phyloP scores from a whole-genome alignment of 2,113 vertebrate species.

The Corvus moneduloides region DNA sequence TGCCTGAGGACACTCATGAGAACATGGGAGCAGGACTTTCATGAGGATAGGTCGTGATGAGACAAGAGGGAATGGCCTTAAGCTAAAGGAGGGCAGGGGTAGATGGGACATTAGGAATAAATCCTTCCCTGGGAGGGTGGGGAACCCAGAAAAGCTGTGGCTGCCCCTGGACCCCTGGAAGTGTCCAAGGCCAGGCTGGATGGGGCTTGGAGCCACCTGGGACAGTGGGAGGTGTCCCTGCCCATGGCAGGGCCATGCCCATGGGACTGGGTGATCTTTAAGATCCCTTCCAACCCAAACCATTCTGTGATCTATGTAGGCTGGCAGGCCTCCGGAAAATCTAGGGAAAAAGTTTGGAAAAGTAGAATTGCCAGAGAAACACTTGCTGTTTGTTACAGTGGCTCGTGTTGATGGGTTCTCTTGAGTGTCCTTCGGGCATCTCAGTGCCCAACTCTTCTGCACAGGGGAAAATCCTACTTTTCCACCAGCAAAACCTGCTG shows the following conservation, averaged over 20 bases:
- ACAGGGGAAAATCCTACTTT: neutral
- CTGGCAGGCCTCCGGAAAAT: neutral
- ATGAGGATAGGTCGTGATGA: neutral
- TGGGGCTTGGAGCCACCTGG: neutral
- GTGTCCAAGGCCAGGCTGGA: neutral
- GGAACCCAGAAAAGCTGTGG: neutral
- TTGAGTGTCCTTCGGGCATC: neutral
- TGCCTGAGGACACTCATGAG: too few species aligned
- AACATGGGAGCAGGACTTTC: neutral
- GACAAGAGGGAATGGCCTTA: neutral
- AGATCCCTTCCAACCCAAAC: neutral
- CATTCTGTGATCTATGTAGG: neutral
- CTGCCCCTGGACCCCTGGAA: neutral
- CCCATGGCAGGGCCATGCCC: neutral
- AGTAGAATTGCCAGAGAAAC: neutral
- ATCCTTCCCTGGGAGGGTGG: fast-evolving
- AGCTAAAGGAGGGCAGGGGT: neutral
- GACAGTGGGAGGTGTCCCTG: neutral
- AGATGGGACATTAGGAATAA: fast-evolving
- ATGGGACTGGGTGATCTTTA: neutral
- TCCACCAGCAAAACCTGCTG: neutral
- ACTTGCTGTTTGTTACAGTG: neutral
- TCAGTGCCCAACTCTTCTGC: neutral
- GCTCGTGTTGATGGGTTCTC: fast-evolving
- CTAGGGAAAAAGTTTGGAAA: neutral